Evolutionary conservation across 2,888 invertebrate species (phyloP).

Genomic region (Gerris lacustris): DNA sequence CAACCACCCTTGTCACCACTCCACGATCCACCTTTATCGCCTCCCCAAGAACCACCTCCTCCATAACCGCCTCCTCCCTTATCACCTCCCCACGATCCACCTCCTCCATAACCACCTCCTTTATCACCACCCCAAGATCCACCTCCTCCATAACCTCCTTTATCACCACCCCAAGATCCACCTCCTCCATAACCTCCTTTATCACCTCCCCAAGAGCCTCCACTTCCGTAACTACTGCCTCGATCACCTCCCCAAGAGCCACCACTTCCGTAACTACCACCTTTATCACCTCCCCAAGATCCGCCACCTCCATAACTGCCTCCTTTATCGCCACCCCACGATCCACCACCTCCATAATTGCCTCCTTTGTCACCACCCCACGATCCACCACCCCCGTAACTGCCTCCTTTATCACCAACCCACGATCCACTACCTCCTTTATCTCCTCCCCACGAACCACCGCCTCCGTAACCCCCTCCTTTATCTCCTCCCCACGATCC

Average conservation of each 20-base stretch:
- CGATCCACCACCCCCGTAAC: background rate
- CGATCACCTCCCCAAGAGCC: background rate
- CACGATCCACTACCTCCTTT: background rate
- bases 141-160: background rate
- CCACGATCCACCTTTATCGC: conserved; percentile 1
- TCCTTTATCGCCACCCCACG: background rate
- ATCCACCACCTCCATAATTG: background rate
- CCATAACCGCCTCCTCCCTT: conserved; percentile 9
- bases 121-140: background rate
- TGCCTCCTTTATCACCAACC: background rate
- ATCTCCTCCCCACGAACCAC: background rate
- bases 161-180: background rate
- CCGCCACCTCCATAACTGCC: background rate
- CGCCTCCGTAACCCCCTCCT: background rate
- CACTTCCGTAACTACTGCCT: background rate
- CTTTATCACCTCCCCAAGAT: background rate
- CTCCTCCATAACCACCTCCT: conserved; percentile 13
- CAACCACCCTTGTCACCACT: background rate
- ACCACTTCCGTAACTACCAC: background rate
- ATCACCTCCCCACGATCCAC: background rate
- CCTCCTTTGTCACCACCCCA: background rate
- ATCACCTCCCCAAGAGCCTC: background rate
- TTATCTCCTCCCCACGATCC: background rate
- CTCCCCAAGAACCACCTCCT: conserved; percentile 2
- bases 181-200: background rate